Base-by-base conservation (phyloP, 2,888 invertebrate species). In the Amiota mariae region DNA sequence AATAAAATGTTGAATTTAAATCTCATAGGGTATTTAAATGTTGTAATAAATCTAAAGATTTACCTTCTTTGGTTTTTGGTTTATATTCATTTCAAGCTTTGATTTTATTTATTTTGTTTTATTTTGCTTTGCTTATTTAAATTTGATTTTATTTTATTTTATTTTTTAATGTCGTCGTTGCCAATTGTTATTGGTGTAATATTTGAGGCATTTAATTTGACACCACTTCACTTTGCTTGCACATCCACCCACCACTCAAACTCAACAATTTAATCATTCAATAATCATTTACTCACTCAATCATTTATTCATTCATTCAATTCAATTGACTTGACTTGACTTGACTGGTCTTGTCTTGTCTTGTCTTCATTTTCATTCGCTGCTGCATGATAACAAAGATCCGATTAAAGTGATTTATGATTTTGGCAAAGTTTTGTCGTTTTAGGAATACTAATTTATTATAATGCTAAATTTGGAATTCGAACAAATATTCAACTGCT, bases 361-460 rank as follows among this genome's bases (percentile, higher is more conserved):
- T 36, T 36, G 36, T 6, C 36, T 36, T 36, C 36, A 36, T 36
- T 36, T 36, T 36, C 36, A 36, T 36, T 36, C 36, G 6, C 36
- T 36, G 36, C 36, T 36, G n/a, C 36, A 36, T 36, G 36, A 36
- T 59, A 15, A 20, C 24, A 24, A 1, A 70, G 74, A 73, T 75
- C 77, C 81, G 59, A 77, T 77, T 74, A 78, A 79, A 59, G 78
- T 83, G 83, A 83, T 83, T 84, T 85, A 83, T 74, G 81, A 78
- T 80, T 72, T 76, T 72, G 75, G 54, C 54, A 74, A 75, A 76
- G 74, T 81, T 82, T 84, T 80, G 82, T 76, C 78, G 76, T 51
- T 76, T 73, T 76, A 78, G 75, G 77, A 56, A 75, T 80, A 78
- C 80, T 72, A 70, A 73, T 77, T 75, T 20, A 20, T 36, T 36